Evolutionary conservation across 2,113 vertebrate species (phyloP), one percentile per base, ranked within the genome.

Genomic region (Tragelaphus strepsiceros): DNA sequence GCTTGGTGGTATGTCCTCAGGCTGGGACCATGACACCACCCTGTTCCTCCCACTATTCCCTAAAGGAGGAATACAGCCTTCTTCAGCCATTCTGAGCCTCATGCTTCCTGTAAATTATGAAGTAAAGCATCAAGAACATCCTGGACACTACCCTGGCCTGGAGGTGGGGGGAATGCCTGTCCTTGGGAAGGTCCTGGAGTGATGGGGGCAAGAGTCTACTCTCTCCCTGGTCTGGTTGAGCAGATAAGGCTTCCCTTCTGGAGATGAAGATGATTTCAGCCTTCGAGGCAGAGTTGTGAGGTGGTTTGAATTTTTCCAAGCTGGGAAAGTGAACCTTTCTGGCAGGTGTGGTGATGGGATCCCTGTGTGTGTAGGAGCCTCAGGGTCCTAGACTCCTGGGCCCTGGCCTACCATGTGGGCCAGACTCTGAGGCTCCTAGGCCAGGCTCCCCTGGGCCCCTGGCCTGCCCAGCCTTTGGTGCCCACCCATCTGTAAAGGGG

Each of bases 41-140:
- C 61, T 1, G 0, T 2, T 43, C 26, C 6, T 78, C 28, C 56
- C 11, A 2, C 32, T 46, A 9, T 32, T 0, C 24, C 22, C 26
- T 62, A 9, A 21, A 58, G 62, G 28, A 46, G 39, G 59, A 61
- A 12, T 1, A 2, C 4, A n/a, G 53, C 54, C 59, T 51, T 67
- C 28, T 81, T 3, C 12, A 43, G 49, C 39, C n/a, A 28, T 49
- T 22, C 43, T 67, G 89, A 83, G 43, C 39, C 43, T 81, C 54
- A 14, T 8, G 35, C 58, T 91, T 91, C 82, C 88, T 85, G 22
- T 2, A 6, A 24, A 19, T 90, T 51, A 28, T 49, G 80, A 54
- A 19, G 51, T 24, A 28, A 91, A 64, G 54, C 30, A 49, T 58
- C 0, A 2, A 90, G 80, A n/a, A 51, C 59, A 49, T 95, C 56